Evolutionary conservation across 2,113 vertebrate genomes (phyloP).

Genomic region (Tetrao urogallus): DNA sequence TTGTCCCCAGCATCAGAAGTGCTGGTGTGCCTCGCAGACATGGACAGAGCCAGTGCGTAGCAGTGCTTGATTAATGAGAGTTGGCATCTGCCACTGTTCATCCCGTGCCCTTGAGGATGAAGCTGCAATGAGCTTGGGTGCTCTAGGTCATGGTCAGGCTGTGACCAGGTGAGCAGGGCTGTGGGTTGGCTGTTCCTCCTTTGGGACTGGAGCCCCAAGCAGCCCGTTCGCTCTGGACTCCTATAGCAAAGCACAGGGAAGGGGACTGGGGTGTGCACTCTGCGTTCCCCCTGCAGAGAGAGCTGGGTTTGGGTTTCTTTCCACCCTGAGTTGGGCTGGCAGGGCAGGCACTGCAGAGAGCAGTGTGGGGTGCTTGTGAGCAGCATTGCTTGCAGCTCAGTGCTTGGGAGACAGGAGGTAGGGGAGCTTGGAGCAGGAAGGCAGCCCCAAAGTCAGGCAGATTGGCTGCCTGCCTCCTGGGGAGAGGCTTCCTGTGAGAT

Average conservation of each 20-base stretch:
- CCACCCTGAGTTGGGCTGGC: not conserved
- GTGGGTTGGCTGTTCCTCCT: not conserved
- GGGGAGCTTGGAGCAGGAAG: not conserved
- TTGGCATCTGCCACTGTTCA: constrained; percentile 14
- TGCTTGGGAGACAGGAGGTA: not conserved
- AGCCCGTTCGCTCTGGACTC: not conserved
- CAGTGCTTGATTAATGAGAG: not conserved
- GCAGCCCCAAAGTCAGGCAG: not conserved
- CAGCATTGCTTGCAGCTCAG: not conserved
- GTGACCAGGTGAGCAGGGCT: not conserved
- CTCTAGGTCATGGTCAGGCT: not conserved
- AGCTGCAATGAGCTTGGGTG: not conserved
- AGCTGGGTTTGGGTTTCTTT: not conserved
- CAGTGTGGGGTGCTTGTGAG: not conserved
- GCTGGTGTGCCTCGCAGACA: accelerated
- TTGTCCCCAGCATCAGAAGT: not conserved
- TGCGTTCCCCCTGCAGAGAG: not conserved
- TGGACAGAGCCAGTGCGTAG: not conserved
- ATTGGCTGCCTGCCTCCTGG: not conserved
- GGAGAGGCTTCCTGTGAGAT: not conserved
- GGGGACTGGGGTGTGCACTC: accelerated
- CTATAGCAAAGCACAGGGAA: not conserved
- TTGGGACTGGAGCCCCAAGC: not conserved
- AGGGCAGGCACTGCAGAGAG: not conserved
- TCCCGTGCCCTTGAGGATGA: not conserved